These are phyloP conservation scores for Microplitis mediator DNA, from an alignment of 1,140 invertebrate species.

Conservation along the genomic window DNA sequence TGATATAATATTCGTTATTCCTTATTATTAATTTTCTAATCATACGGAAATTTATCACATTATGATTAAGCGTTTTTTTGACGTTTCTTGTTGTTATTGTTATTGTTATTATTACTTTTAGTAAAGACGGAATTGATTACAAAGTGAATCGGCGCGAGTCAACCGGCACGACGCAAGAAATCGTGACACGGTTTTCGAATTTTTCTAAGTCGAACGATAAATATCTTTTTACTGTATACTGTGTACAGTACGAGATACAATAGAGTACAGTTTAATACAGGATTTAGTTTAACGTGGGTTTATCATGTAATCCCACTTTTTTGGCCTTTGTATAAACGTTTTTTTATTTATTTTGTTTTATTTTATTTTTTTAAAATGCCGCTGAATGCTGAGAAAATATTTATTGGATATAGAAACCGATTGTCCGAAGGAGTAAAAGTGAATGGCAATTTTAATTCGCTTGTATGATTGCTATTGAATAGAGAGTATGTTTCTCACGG, in stretches of 20 bases:
- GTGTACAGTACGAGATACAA: too few species aligned
- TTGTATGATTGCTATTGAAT: background rate
- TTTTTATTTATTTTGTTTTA: constrained; percentile 5
- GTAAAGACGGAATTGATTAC: background rate
- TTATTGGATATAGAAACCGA: too few species aligned
- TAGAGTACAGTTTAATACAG: too few species aligned
- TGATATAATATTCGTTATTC: background rate
- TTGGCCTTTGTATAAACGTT: background rate
- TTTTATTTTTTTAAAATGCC: background rate
- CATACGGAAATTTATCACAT: too few species aligned
- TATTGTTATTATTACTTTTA: background rate
- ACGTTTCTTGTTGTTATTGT: background rate
- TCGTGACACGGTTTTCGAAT: constrained; percentile 22
- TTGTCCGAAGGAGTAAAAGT: background rate
- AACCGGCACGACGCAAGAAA: constrained; percentile 18
- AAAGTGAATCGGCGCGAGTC: constrained; percentile 12
- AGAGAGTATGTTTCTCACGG: too few species aligned
- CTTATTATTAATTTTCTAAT: background rate
- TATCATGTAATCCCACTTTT: background rate
- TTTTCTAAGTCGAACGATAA: constrained; percentile 10
- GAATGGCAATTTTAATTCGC: constrained; percentile 1
- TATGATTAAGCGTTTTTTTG: too few species aligned
- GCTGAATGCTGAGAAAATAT: background rate
- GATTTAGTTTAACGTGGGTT: too few species aligned
- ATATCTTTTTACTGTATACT: background rate